Percentiles rank a stretch among this genome's conserved stretches.
These are phyloP conservation scores for Lithophane leautieri DNA, from an alignment of 2,888 invertebrate genomes.

Conservation along the genomic window DNA sequence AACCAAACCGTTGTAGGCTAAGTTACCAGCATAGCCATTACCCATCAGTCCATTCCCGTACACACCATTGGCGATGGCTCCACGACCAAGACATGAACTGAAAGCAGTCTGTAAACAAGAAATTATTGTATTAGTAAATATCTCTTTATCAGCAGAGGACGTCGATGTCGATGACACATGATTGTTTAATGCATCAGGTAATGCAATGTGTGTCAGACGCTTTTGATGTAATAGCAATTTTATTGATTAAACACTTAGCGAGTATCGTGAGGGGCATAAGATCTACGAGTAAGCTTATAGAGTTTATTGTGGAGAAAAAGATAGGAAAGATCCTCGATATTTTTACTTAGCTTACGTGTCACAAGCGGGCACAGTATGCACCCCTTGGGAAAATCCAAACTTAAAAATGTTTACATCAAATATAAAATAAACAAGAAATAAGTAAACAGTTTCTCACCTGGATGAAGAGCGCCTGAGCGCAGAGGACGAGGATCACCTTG, in stretches of 20 bases:
- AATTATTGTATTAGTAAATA: background rate
- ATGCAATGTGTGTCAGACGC: background rate
- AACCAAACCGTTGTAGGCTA: background rate
- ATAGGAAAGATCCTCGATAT: too few relatives aligned
- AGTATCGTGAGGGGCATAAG: too few relatives aligned
- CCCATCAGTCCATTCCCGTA: background rate
- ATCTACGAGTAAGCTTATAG: too few relatives aligned
- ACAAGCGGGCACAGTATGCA: too few relatives aligned
- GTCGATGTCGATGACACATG: background rate
- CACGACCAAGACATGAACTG: conserved; percentile 15
- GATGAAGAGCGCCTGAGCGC: conserved; percentile 25
- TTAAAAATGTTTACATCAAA: too few relatives aligned
- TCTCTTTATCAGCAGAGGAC: too few relatives aligned
- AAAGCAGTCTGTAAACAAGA: background rate
- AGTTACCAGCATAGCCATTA: background rate
- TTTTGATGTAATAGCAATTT: too few relatives aligned
- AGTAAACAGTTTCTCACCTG: conserved; percentile 19
- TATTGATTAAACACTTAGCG: too few relatives aligned
- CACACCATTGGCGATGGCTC: background rate
- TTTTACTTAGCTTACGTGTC: too few relatives aligned
- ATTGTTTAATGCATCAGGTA: background rate
- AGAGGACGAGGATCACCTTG: conserved; percentile 30
- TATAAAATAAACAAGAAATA: too few relatives aligned
- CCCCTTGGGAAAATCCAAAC: too few relatives aligned
- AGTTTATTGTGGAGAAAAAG: too few relatives aligned